Percentiles rank a stretch among this genome's conserved stretches.
Conservation (phyloP, 2,797 vertebrate genomes). For the Orestias chungarensis region DNA sequence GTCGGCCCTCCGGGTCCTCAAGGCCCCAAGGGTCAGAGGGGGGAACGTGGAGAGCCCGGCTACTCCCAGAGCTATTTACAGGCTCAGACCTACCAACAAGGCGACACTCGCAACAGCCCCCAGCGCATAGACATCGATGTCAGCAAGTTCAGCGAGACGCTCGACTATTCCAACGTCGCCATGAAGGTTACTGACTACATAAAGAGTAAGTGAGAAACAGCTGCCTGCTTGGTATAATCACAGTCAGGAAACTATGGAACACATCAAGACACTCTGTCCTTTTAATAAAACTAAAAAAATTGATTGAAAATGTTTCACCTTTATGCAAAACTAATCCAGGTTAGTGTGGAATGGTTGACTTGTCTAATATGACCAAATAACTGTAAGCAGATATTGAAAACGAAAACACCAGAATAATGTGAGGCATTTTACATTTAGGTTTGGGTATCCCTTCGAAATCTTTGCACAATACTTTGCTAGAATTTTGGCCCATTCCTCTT, state of each 20-base stretch:
- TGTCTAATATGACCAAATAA: background rate
- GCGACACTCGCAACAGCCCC: constrained; percentile 26
- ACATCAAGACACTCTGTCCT: background rate
- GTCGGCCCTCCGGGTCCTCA: constrained; percentile 80
- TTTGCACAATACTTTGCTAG: background rate
- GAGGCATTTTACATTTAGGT: background rate
- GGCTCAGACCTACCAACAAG: constrained; percentile 43
- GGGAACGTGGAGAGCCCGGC: constrained; percentile 83
- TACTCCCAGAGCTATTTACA: constrained; percentile 47
- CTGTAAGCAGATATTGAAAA: too few relatives aligned
- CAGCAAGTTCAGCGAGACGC: constrained; percentile 57
- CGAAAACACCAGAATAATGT: background rate
- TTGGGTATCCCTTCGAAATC: background rate
- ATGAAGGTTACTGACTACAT: constrained; percentile 90
- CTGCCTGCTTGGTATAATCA: background rate
- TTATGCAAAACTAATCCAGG: background rate
- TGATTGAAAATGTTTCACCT: background rate
- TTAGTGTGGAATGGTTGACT: background rate
- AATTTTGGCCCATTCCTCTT: background rate
- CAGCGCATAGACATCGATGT: constrained; percentile 40
- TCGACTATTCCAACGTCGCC: constrained; percentile 91
- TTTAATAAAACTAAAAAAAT: background rate
- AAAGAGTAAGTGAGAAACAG: constrained; percentile 83
- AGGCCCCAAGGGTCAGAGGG: constrained; percentile 86
- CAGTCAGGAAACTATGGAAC: too few relatives aligned